Base-by-base conservation (phyloP, 2,888 invertebrate genomes). In the Hydroisotoma schaefferi region DNA sequence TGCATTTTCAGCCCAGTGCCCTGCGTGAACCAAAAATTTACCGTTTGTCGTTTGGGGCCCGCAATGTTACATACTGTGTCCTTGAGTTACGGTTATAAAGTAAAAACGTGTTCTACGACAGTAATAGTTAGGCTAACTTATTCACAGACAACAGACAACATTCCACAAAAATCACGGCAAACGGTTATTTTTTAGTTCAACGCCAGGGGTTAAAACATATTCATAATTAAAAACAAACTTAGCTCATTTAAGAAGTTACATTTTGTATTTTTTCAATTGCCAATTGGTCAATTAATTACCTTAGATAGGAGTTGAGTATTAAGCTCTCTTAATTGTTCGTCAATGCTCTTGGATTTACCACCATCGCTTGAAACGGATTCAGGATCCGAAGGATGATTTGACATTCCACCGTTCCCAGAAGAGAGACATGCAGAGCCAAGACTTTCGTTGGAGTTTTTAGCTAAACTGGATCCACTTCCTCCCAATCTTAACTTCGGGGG, bases 241-340 rank as follows among this genome's bases (percentile, higher is more conserved):
- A n/a, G n/a, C n/a, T n/a, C n/a, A n/a, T n/a, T n/a, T n/a, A n/a
- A n/a, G n/a, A n/a, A n/a, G n/a, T n/a, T n/a, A n/a, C n/a, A n/a
- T n/a, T n/a, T n/a, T n/a, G n/a, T n/a, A n/a, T n/a, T n/a, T n/a
- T n/a, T n/a, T n/a, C n/a, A n/a, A n/a, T n/a, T n/a, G n/a, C n/a
- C n/a, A n/a, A n/a, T n/a, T n/a, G n/a, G 40, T 40, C 40, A 40
- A n/a, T n/a, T n/a, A n/a, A n/a, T 49, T 75, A 87, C 84, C 76
- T 85, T 84, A 59, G 84, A 83, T 77, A 85, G 84, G 74, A 87
- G 81, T 69, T 88, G 87, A 67, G 87, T 87, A 79, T 89, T 88
- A 73, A 89, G 82, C 77, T 88, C 88, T 76, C 88, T 88, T 72
- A 89, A 80, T 77, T 88, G 87, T 78, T 86, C 86, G 77, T 88